These are phyloP conservation scores for Phalacrocorax aristotelis DNA, from an alignment of 2,113 vertebrate species.

Conservation along the genomic window DNA sequence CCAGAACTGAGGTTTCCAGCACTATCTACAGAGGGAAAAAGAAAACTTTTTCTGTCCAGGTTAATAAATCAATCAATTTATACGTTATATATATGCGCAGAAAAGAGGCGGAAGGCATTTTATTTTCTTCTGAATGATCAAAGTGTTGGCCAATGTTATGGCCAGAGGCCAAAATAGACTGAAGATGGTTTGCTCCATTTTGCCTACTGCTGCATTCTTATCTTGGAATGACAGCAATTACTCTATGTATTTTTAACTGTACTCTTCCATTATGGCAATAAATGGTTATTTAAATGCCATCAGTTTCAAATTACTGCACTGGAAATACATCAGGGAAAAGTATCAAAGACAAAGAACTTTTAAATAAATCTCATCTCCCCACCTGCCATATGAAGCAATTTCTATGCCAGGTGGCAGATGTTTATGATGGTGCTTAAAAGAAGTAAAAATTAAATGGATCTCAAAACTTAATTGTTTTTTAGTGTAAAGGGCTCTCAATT, in stretches of 20 bases:
- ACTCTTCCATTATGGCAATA: conserved; percentile 70
- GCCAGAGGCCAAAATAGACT: conserved; percentile 42
- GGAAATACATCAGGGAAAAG: conserved; percentile 68
- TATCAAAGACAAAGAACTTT: conserved; percentile 78
- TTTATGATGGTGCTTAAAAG: conserved; percentile 74
- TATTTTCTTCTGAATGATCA: conserved; percentile 22
- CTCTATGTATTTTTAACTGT: conserved; percentile 65
- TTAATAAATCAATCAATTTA: conserved; percentile 15
- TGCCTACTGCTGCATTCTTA: conserved; percentile 61
- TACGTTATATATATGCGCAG: not conserved
- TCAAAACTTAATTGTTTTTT: conserved; percentile 71
- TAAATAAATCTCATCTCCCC: conserved; percentile 75
- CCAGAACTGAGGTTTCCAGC: not conserved
- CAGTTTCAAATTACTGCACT: conserved; percentile 70
- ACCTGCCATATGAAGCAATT: conserved; percentile 73
- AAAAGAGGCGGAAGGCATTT: not conserved
- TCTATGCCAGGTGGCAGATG: conserved; percentile 78
- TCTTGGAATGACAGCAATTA: conserved; percentile 65
- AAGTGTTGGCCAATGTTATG: conserved; percentile 31
- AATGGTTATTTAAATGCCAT: conserved; percentile 77
- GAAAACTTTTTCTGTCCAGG: not conserved
- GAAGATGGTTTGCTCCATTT: conserved; percentile 57
- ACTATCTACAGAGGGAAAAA: not conserved
- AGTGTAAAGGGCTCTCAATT: conserved; percentile 48
- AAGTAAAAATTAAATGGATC: conserved; percentile 75